A percentile compares a stretch with the other conserved stretches of the same genome.
Conservation (phyloP, 1,140 invertebrate species). For the Zophobas morio region DNA sequence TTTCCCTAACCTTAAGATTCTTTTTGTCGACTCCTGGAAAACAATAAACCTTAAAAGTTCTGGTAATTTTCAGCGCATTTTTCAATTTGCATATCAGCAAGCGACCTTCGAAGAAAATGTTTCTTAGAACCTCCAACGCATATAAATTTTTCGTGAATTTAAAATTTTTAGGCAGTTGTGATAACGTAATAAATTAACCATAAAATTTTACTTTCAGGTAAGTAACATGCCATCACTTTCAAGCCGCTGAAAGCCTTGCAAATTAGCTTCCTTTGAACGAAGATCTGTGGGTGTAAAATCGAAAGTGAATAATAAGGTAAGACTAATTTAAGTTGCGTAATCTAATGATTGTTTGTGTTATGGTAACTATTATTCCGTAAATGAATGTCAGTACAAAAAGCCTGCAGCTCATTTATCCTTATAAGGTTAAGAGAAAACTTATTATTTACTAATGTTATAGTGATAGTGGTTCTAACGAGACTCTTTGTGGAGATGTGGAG, state of each 20-base stretch:
- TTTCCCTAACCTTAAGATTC: background rate
- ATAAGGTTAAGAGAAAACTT: constrained; percentile 4
- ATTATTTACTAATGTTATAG: background rate
- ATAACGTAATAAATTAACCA: constrained; percentile 17
- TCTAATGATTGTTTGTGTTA: too few species aligned
- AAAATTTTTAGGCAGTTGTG: background rate
- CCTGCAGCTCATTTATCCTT: background rate
- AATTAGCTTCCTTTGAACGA: constrained; percentile 2
- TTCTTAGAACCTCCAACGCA: too few species aligned
- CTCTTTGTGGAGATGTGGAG: too few species aligned
- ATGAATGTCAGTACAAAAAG: too few species aligned
- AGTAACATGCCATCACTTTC: background rate
- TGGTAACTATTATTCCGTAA: too few species aligned
- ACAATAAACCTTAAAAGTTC: too few species aligned
- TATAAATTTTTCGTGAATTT: too few species aligned
- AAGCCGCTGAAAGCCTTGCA: background rate
- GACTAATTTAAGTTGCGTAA: constrained; percentile 7
- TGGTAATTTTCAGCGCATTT: background rate
- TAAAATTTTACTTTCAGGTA: constrained; percentile 13
- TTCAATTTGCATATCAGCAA: constrained; percentile 15
- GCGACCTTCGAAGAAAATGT: constrained; percentile 2
- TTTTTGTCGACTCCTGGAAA: constrained; percentile 7
- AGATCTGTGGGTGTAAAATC: constrained; percentile 12
- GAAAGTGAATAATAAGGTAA: constrained; percentile 28
- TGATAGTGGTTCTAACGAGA: too few species aligned